Base-by-base conservation (phyloP, 64 coral and sea anemone species). In the Pachyseris speciosa region DNA sequence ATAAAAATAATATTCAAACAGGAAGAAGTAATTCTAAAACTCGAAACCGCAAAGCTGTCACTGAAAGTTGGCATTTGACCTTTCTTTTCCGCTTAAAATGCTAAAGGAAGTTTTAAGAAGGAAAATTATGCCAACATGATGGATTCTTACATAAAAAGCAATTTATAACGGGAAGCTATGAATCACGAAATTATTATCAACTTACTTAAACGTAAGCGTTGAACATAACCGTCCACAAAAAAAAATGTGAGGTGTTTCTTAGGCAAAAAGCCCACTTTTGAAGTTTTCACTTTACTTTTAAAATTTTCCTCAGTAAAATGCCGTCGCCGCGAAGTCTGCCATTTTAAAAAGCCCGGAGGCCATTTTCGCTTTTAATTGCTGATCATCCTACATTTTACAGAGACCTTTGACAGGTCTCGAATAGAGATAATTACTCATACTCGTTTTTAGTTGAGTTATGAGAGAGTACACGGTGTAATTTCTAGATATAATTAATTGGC, bases 251-350 rank as follows among this genome's bases (percentile, higher is more conserved):
- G 32, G 10, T 69, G 6, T 37, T 32, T 15, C 30, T 37, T 69
- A 5, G 29, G 36, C 34, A 37, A 71, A 68, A 71, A 22, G 1
- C 32, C 5, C 36, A 2, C 29, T 37, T 71, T 39, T 20, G 8
- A 22, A 8, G 11, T 2, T 39, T 22, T 40, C 1, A 3, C 8
- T 33, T 37, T 22, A 4, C 11, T 1, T 7, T 71, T 40, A 39
- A 22, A 7, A 20, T 39, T 71, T 68, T 34, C 5, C 7, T 16
- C 13, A 16, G 32, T 9, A 22, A 39, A 61, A 63, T 39, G 37
- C 10, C 25, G 77, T 81, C 77, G 77, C 52, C 77, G n/a, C 8
- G 15, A 39, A 40, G 77, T 81, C 77, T 81, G 77, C 12, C 55
- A 19, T 17, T 39, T 38, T 40, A 20, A 40, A 61, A 81, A 25